These are phyloP conservation scores for Augochlora pura DNA, from an alignment of 1,140 invertebrate species.

Conservation along the genomic window DNA sequence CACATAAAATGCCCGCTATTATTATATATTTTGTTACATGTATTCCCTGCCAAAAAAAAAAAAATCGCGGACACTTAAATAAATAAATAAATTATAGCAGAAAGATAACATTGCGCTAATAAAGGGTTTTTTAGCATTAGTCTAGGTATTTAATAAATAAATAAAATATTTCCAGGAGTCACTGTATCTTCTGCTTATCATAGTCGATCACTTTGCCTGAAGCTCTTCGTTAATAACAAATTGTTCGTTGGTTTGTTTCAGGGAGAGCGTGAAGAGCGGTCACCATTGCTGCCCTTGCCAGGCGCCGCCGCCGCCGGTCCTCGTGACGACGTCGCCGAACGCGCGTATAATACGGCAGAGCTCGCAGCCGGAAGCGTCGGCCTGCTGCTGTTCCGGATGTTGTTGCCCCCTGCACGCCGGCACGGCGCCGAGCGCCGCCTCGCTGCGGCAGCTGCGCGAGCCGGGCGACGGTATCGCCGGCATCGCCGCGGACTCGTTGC, in stretches of 20 bases:
- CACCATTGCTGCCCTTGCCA: conserved; percentile 83
- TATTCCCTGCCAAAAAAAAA: too few relatives aligned
- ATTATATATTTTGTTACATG: too few relatives aligned
- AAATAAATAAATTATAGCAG: too few relatives aligned
- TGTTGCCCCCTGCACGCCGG: conserved; percentile 79
- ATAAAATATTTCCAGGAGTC: too few relatives aligned
- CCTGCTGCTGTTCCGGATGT: conserved; percentile 84
- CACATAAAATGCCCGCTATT: too few relatives aligned
- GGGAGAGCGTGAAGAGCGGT: conserved; percentile 79
- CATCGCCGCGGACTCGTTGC: conserved; percentile 97
- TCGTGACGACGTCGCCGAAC: conserved; percentile 86
- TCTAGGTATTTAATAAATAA: too few relatives aligned
- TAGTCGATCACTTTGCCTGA: too few relatives aligned
- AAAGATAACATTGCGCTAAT: too few relatives aligned
- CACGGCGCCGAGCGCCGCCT: conserved; percentile 86
- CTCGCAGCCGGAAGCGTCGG: conserved; percentile 92
- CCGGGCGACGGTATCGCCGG: conserved; percentile 94
- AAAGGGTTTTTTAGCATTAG: too few relatives aligned
- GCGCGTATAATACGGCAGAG: conserved; percentile 93
- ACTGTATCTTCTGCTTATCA: too few relatives aligned
- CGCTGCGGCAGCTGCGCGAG: conserved; percentile 90
- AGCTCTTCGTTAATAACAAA: neutral
- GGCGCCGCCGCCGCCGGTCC: conserved; percentile 83
- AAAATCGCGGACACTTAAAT: too few relatives aligned
- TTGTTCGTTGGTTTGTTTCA: conserved; percentile 45